Evolutionary conservation across 2,797 vertebrate genomes (phyloP).

Genomic region (Chelmon rostratus): DNA sequence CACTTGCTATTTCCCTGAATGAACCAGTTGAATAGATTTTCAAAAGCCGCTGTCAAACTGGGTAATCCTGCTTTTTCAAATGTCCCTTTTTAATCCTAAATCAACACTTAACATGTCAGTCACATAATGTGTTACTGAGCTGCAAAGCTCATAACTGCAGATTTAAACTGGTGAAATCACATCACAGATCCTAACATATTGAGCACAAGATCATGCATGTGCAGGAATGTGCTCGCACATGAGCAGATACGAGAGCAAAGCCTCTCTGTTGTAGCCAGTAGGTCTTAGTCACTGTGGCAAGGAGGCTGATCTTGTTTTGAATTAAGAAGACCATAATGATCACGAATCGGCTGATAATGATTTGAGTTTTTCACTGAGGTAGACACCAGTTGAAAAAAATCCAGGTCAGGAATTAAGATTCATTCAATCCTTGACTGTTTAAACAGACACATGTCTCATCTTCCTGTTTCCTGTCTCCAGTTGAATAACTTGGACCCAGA

Average conservation of each 20-base stretch:
- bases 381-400: background rate
- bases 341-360: background rate
- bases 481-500: constrained; percentile 98
- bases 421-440: background rate
- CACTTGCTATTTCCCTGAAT: background rate
- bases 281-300: background rate
- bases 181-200: constrained; percentile 2
- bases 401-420: background rate
- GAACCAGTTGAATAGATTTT: background rate
- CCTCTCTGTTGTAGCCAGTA: background rate
- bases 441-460: background rate
- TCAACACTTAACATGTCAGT: background rate
- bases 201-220: background rate
- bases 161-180: constrained; percentile 11
- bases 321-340: background rate
- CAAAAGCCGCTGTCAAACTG: background rate
- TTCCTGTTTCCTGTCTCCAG: constrained; percentile 75
- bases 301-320: background rate
- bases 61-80: constrained; percentile 19
- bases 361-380: background rate
- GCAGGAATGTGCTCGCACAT: background rate
- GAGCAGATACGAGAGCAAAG: background rate
- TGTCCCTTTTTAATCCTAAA: constrained; percentile 16
- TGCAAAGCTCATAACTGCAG: constrained; percentile 34
- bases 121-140: constrained; percentile 27